A percentile compares a stretch with the other conserved stretches of the same genome.
Conservation (phyloP, 2,113 vertebrate genomes). For the Tapirus terrestris region DNA sequence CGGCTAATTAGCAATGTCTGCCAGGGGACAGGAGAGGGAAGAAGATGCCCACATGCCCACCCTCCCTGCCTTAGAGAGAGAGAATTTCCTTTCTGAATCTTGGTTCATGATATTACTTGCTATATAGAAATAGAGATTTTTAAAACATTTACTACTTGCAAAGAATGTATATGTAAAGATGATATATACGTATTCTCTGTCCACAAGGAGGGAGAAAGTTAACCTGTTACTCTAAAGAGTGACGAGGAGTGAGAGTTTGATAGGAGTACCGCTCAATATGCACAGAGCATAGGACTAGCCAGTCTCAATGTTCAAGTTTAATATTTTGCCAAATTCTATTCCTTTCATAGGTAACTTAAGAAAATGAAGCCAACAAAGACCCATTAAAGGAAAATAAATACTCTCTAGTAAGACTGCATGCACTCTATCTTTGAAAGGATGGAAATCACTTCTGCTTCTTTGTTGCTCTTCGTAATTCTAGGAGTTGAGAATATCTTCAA, state of each 20-base stretch:
- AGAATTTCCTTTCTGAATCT: neutral
- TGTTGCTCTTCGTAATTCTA: neutral
- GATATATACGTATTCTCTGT: neutral
- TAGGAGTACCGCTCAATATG: neutral
- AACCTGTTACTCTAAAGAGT: neutral
- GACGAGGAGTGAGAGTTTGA: neutral
- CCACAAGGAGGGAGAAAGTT: neutral
- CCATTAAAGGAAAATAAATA: neutral
- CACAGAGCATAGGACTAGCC: neutral
- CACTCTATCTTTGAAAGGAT: neutral
- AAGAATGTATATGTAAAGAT: neutral
- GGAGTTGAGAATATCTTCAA: neutral
- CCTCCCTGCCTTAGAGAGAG: neutral
- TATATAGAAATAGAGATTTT: neutral
- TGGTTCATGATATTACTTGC: neutral
- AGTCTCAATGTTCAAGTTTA: neutral
- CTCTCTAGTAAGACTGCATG: neutral
- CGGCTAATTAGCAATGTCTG: neutral
- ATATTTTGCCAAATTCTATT: conserved; percentile 10
- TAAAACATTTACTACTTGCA: neutral
- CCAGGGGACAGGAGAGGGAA: neutral
- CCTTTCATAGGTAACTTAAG: neutral
- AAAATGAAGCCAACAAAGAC: neutral
- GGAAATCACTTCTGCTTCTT: neutral
- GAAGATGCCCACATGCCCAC: neutral